These are phyloP conservation scores for Arion vulgaris DNA, from an alignment of 1,140 invertebrate genomes.

Conservation along the genomic window DNA sequence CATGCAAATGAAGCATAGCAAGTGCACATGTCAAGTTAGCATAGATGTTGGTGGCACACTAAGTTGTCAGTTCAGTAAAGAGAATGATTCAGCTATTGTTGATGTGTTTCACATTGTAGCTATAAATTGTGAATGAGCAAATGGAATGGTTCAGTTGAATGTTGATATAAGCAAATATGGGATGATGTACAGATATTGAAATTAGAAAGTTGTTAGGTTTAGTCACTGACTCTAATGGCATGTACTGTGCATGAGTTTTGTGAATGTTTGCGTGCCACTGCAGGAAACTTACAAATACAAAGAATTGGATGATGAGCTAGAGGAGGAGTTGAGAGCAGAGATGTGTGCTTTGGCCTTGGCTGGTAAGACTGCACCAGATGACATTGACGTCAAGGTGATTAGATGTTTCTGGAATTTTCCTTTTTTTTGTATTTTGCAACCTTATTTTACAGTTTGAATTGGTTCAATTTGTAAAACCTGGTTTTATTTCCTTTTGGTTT, in stretches of 20 bases:
- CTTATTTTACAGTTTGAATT: not conserved
- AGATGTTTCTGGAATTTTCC: not conserved
- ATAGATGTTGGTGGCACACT: too few relatives aligned
- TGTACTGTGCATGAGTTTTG: constrained; percentile 30
- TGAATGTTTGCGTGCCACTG: constrained; percentile 39
- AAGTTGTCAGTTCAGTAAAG: too few relatives aligned
- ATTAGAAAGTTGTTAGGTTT: not conserved
- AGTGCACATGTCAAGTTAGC: not conserved
- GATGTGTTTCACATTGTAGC: not conserved
- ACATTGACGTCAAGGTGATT: constrained; percentile 63
- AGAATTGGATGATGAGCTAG: constrained; percentile 69
- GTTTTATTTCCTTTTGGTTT: not conserved
- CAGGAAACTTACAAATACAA: constrained; percentile 71
- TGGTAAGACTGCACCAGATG: constrained; percentile 51
- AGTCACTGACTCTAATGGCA: constrained; percentile 17
- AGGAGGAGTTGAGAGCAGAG: constrained; percentile 61
- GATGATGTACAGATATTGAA: not conserved
- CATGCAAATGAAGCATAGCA: not conserved
- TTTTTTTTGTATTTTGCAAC: constrained; percentile 12
- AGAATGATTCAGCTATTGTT: too few relatives aligned
- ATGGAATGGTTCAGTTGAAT: not conserved
- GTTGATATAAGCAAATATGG: not conserved
- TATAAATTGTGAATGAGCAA: not conserved
- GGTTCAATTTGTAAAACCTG: not conserved
- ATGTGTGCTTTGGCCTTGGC: constrained; percentile 48